Percentiles rank a stretch among this genome's conserved stretches.
Conservation (phyloP, 2,113 vertebrate species). For the Chiloscyllium plagiosum region DNA sequence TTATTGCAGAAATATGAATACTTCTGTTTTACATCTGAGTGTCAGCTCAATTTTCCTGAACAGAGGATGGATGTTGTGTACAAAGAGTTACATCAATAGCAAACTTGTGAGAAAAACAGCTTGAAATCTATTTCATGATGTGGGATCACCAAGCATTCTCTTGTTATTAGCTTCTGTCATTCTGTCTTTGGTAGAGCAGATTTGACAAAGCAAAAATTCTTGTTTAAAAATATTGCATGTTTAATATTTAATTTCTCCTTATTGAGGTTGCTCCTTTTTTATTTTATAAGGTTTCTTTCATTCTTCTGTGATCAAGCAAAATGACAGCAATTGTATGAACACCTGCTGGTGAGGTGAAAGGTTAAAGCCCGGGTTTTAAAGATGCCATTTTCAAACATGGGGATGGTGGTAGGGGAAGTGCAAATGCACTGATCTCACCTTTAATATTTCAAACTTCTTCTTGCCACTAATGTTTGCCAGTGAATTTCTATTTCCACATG, state of each 20-base stretch:
- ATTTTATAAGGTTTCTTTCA: background rate
- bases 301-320: background rate
- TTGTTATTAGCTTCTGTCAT: background rate
- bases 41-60: background rate
- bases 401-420: background rate
- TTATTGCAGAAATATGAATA: background rate
- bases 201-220: background rate
- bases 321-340: background rate
- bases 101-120: background rate
- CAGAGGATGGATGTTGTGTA: background rate
- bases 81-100: background rate
- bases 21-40: background rate
- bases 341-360: background rate
- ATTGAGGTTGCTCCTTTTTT: background rate
- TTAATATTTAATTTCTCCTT: background rate
- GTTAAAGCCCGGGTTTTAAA: background rate
- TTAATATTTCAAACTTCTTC: background rate
- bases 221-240: background rate
- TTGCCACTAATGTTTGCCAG: background rate
- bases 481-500: background rate
- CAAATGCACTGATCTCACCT: background rate
- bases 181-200: background rate
- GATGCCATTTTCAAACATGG: background rate
- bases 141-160: background rate
- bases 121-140: background rate